Percentiles rank a stretch among this genome's conserved stretches.
These are phyloP conservation scores for Aphaenogaster ashmeadi DNA, from an alignment of 1,140 invertebrate genomes.

Conservation along the genomic window DNA sequence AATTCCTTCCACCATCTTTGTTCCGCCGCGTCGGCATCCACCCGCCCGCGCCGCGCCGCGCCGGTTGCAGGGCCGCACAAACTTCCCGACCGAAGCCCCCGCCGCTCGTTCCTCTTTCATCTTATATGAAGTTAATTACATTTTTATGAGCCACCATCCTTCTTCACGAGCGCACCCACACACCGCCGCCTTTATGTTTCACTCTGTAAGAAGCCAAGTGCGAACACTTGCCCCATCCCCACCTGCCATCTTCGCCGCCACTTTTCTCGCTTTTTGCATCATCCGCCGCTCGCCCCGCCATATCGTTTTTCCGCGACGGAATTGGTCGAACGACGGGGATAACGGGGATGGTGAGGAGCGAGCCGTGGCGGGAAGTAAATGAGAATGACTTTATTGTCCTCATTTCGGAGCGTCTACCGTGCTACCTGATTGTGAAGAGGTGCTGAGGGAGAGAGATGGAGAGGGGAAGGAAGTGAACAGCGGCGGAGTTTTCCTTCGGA, in stretches of 20 bases:
- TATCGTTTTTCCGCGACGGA: slow-evolving; percentile 60
- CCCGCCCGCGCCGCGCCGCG: background rate
- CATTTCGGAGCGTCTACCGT: slow-evolving; percentile 62
- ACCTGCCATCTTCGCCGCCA: slow-evolving; percentile 23
- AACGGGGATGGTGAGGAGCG: background rate
- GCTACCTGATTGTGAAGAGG: slow-evolving; percentile 61
- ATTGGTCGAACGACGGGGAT: slow-evolving; percentile 31
- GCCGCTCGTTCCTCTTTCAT: slow-evolving; percentile 68
- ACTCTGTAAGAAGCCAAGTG: slow-evolving; percentile 60
- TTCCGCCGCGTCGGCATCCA: slow-evolving; percentile 37
- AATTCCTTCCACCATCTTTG: slow-evolving; percentile 77
- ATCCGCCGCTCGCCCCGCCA: slow-evolving; percentile 24
- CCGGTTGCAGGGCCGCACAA: slow-evolving; percentile 46
- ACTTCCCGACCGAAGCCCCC: background rate
- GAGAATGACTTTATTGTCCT: slow-evolving; percentile 73
- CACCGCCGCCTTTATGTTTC: slow-evolving; percentile 63
- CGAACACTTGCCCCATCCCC: slow-evolving; percentile 45
- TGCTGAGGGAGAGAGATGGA: background rate
- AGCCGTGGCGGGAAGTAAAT: slow-evolving; percentile 63
- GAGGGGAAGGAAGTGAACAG: slow-evolving; percentile 30
- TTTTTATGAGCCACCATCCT: slow-evolving; percentile 77
- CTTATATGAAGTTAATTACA: slow-evolving; percentile 80
- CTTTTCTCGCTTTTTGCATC: slow-evolving; percentile 36
- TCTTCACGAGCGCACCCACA: slow-evolving; percentile 63
- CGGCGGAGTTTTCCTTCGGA: slow-evolving; percentile 22